A percentile compares a stretch with the other conserved stretches of the same genome.
phyloP scores from a whole-genome alignment of 2,888 invertebrate genomes.

The Diarsia rubi region DNA sequence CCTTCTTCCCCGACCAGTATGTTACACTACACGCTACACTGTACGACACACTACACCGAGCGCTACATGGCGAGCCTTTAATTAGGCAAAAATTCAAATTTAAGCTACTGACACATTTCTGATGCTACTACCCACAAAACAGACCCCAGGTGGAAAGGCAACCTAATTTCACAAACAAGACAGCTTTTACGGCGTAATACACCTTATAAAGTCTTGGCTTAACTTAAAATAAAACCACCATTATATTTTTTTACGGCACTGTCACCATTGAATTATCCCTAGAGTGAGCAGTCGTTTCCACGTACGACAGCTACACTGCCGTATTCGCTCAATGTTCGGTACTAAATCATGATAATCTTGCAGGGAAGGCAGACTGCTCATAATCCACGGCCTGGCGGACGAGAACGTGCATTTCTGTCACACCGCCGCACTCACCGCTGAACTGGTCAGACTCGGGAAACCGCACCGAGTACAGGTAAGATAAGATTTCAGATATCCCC shows the following conservation, averaged over 20 bases:
- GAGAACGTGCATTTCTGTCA: conserved; percentile 99
- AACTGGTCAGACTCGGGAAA: conserved; percentile 98
- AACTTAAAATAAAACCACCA: neutral
- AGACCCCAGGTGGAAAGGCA: neutral
- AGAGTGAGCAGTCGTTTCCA: neutral
- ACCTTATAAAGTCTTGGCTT: neutral
- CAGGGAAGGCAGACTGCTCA: conserved; percentile 96
- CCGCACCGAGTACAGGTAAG: conserved; percentile 94
- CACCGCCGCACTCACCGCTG: conserved; percentile 97
- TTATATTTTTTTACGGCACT: neutral
- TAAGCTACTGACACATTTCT: too few species aligned
- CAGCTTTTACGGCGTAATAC: neutral
- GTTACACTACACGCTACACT: conserved; percentile 91
- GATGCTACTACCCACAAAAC: too few species aligned
- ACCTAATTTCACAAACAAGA: neutral
- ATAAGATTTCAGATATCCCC: too few species aligned
- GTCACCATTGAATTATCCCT: neutral
- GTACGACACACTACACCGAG: conserved; percentile 94
- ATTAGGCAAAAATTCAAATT: too few species aligned
- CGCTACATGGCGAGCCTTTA: conserved; percentile 94
- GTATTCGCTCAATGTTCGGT: neutral
- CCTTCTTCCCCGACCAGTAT: conserved; percentile 96
- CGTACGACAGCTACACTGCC: neutral
- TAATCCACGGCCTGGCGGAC: conserved; percentile 99
- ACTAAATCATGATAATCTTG: conserved; percentile 49